Conservation (phyloP, 1,140 invertebrate genomes). For the Drosophila truncata region DNA sequence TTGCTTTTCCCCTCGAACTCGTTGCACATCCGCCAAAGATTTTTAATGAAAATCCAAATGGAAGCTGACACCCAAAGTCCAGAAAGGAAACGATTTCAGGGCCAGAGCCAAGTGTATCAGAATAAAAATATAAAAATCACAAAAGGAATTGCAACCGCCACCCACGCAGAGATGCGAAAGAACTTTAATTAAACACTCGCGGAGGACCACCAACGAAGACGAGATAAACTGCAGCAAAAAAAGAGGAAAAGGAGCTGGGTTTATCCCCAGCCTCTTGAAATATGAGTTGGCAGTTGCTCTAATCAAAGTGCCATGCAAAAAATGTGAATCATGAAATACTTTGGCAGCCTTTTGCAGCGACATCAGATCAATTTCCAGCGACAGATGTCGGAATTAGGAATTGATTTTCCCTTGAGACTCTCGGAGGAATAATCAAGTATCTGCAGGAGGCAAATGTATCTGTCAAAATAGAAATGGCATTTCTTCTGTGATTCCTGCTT, state of each 20-base stretch:
- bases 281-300: slow-evolving; percentile 43
- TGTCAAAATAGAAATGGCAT: slow-evolving; percentile 46
- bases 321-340: slow-evolving; percentile 53
- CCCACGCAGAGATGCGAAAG: slow-evolving; percentile 39
- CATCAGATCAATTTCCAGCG: slow-evolving; percentile 68
- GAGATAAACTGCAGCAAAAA: neutral
- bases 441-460: slow-evolving; percentile 37
- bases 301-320: slow-evolving; percentile 12
- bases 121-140: slow-evolving; percentile 44
- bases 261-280: slow-evolving; percentile 34
- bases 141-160: slow-evolving; percentile 23
- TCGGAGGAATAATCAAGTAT: slow-evolving; percentile 26
- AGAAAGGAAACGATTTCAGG: slow-evolving; percentile 21
- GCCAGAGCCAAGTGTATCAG: slow-evolving; percentile 9
- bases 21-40: slow-evolving; percentile 58
- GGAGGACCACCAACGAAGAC: slow-evolving; percentile 49
- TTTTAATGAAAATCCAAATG: slow-evolving; percentile 51
- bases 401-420: slow-evolving; percentile 43
- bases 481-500: slow-evolving; percentile 6
- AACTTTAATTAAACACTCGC: slow-evolving; percentile 56
- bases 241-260: slow-evolving; percentile 18
- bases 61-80: slow-evolving; percentile 22
- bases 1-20: slow-evolving; percentile 38
- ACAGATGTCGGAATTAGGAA: slow-evolving; percentile 62
- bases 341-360: slow-evolving; percentile 45